These are phyloP conservation scores for Euwallacea fornicatus DNA, from an alignment of 1,140 invertebrate species.

Conservation along the genomic window DNA sequence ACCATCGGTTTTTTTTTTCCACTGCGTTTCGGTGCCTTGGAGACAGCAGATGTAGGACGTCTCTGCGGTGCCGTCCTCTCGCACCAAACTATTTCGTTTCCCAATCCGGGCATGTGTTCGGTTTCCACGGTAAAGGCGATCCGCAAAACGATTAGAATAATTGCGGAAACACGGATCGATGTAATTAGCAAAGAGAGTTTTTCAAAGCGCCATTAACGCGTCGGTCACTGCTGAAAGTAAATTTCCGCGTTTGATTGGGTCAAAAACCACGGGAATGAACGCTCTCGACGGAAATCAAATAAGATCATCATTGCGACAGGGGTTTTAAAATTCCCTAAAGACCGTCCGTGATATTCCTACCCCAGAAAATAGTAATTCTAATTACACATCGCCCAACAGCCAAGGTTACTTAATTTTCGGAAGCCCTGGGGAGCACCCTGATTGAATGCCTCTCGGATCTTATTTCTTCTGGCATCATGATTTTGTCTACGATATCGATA, in stretches of 20 bases:
- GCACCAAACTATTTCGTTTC: too few relatives aligned
- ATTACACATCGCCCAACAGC: conserved; percentile 32
- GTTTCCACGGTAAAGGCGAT: too few relatives aligned
- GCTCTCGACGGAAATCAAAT: not conserved
- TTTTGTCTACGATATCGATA: conserved; percentile 30
- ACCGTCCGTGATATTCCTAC: conserved; percentile 30
- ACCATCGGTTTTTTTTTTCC: conserved; percentile 42
- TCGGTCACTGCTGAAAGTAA: too few relatives aligned
- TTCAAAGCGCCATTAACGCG: too few relatives aligned
- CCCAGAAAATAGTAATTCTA: conserved; percentile 37
- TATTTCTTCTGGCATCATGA: conserved; percentile 30
- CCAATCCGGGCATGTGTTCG: too few relatives aligned
- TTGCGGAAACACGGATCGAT: too few relatives aligned
- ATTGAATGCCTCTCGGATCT: conserved; percentile 35
- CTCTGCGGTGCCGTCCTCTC: too few relatives aligned
- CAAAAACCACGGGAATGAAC: too few relatives aligned
- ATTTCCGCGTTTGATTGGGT: too few relatives aligned
- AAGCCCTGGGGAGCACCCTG: conserved; percentile 21
- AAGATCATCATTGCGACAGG: conserved; percentile 18
- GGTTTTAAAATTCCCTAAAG: conserved; percentile 19
- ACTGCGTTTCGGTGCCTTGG: conserved; percentile 27
- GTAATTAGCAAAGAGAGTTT: too few relatives aligned
- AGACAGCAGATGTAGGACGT: conserved; percentile 41
- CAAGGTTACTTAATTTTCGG: conserved; percentile 36
- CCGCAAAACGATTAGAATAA: too few relatives aligned